Base-by-base conservation (phyloP, 2,888 invertebrate species). In the Thalpophila matura region DNA sequence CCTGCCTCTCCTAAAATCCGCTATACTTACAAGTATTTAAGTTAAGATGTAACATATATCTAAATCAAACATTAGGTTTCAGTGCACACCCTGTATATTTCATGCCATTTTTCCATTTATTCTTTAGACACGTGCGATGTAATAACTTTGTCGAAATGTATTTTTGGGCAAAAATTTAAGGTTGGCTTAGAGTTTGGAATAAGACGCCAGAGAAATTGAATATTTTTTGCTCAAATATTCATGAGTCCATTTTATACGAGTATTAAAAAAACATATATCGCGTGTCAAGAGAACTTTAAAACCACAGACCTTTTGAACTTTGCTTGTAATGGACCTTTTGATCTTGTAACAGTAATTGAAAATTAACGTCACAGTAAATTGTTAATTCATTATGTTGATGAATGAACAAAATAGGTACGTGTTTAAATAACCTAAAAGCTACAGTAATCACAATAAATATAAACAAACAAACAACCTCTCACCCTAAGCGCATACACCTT, bases 91-190 rank as follows among this genome's bases (percentile, higher is more conserved):
- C 70, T 53, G 61, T 75, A 75, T 20, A 24, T 10, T 49, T 18
- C n/a, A 22, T 37, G 45, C 27, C 12, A 53, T 43, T 43, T 50
- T 54, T 18, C 43, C 33, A 55, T 60, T 55, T 60, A 49, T 66
- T 53, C 47, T 65, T 51, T 12, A 35, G 51, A 42, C 46, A 50
- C 50, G 43, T 56, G 37, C 37, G 26, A 14, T 45, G 55, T 57
- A 66, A 66, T 62, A 77, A 66, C 53, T 72, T 77, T 29, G 45
- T 43, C 7, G 18, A 60, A 51, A 50, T 29, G n/a, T 43, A 57
- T 54, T 61, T 69, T 56, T 38, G n/a, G 14, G 16, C 59, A 50
- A 67, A n/a, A 53, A 46, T 57, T 68, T 67, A 51, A 51, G 51
- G n/a, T 53, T 59, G 14, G 12, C 22, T 68, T 56, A 37, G 49